Conservation (phyloP, 2,797 vertebrate species). For the Manis crassicaudata region DNA sequence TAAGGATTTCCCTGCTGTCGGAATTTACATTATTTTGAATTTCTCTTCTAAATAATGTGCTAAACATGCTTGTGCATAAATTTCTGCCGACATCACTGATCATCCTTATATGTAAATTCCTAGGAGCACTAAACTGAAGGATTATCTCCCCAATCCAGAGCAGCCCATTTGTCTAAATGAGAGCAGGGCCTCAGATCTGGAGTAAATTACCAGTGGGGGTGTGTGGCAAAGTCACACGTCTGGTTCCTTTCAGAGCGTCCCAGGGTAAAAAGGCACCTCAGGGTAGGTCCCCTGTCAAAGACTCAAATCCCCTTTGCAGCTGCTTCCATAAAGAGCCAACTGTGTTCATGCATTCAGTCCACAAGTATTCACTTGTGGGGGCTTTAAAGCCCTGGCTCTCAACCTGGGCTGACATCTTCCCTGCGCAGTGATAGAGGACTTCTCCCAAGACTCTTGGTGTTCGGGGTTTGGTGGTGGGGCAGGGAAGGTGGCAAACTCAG, state of each 20-base stretch:
- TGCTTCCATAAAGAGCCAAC: neutral
- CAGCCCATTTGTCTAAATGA: neutral
- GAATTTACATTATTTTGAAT: neutral
- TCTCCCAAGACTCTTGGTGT: neutral
- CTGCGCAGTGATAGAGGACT: neutral
- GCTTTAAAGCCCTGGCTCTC: neutral
- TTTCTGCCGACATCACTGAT: neutral
- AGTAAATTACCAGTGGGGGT: neutral
- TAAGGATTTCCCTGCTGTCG: neutral
- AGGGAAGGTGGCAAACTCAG: neutral
- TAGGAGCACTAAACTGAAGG: neutral
- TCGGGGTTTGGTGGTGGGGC: neutral
- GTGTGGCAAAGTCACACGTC: neutral
- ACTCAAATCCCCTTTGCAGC: neutral
- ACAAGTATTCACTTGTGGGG: neutral
- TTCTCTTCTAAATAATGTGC: neutral
- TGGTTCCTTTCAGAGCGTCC: neutral
- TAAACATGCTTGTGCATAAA: neutral
- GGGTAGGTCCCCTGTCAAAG: rapidly evolving
- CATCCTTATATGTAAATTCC: neutral
- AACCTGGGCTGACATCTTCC: neutral
- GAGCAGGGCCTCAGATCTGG: neutral
- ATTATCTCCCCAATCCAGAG: constrained; percentile 4
- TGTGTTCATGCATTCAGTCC: neutral
- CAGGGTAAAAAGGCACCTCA: neutral